A percentile compares a stretch with the other conserved stretches of the same genome.
These are phyloP conservation scores for Calycopis cecrops DNA, from an alignment of 1,140 invertebrate species.

Conservation along the genomic window DNA sequence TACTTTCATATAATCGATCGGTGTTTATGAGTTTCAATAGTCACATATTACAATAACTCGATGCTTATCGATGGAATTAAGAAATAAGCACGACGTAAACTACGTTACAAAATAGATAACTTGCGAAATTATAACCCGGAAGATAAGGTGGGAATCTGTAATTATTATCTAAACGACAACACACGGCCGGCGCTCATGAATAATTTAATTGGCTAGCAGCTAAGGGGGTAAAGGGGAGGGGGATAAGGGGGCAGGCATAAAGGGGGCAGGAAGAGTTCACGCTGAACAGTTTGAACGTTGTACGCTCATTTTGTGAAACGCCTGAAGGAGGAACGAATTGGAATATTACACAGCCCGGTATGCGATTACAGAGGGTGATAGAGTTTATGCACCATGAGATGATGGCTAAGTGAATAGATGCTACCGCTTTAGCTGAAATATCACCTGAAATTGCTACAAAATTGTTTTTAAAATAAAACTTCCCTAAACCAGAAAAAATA, in stretches of 20 bases:
- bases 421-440: no score
- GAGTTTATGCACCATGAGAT: background rate
- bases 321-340: conserved; percentile 2
- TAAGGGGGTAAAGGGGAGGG: conserved; percentile 22
- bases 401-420: background rate
- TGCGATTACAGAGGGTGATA: background rate
- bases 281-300: no score
- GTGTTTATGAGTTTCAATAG: no score
- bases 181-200: conserved; percentile 46
- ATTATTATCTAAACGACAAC: conserved; percentile 51
- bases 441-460: no score
- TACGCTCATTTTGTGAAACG: conserved; percentile 23
- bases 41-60: no score
- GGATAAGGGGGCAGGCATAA: conserved; percentile 14
- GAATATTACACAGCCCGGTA: background rate
- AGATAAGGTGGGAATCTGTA: conserved; percentile 46
- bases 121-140: conserved; percentile 34
- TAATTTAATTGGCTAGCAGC: conserved; percentile 56
- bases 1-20: no score
- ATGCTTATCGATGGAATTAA: no score
- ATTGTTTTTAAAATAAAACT: background rate
- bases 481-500: background rate
- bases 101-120: conserved; percentile 12
- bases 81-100: no score
- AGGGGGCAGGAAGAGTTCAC: no score